Evolutionary conservation across 2,113 vertebrate species (phyloP).

Genomic region (Diadophis punctatus): DNA sequence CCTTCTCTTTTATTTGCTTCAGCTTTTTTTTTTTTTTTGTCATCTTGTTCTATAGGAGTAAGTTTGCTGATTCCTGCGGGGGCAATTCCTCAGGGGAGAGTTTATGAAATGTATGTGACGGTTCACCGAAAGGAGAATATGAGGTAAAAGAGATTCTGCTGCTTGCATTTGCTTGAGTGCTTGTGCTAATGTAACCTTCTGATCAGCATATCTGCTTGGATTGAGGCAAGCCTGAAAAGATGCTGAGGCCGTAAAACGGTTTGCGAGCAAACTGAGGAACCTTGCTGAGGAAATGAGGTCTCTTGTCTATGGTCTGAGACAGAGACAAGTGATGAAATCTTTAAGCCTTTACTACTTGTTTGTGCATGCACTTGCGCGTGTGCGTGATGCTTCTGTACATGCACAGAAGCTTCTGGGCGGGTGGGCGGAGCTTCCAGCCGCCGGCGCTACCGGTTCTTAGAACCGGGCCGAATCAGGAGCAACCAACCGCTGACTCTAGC

Average conservation of each 20-base stretch:
- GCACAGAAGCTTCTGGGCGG: too few relatives aligned
- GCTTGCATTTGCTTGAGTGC: constrained; percentile 31
- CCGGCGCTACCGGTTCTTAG: too few relatives aligned
- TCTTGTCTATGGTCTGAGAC: not conserved
- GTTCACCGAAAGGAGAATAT: constrained; percentile 96
- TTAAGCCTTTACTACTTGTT: too few relatives aligned
- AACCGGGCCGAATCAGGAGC: too few relatives aligned
- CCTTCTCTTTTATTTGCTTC: not conserved
- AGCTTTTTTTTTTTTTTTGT: not conserved
- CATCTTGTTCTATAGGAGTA: constrained; percentile 78
- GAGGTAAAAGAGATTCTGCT: constrained; percentile 77
- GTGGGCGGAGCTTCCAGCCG: too few relatives aligned
- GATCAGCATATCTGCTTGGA: not conserved
- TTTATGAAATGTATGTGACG: constrained; percentile 98
- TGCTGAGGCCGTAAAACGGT: not conserved
- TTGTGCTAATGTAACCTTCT: not conserved
- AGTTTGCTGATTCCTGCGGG: constrained; percentile 95
- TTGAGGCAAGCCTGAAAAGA: not conserved
- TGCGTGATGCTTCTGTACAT: too few relatives aligned
- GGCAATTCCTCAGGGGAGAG: constrained; percentile 92
- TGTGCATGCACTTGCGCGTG: too few relatives aligned
- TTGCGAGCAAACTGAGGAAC: not conserved
- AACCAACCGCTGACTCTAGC: too few relatives aligned
- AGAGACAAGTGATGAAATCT: not conserved
- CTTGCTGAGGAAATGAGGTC: not conserved